Conservation (phyloP, 2,113 vertebrate genomes). For the human region GRCh38 chr16:73538001-73538500, state of each 20-base stretch:
- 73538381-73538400: not conserved
- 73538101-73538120: rapidly evolving
- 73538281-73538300: not conserved
- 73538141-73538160: not conserved
- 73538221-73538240: not conserved
- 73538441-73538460: not conserved
- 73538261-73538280: not conserved
- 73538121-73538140: not conserved
- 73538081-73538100: not conserved
- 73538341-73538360: not conserved
- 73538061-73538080: not conserved
- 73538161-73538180: not conserved
- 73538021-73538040: not conserved
- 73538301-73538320: not conserved
- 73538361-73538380: not conserved
- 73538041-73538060: not conserved
- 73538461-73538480: not conserved
- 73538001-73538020: not conserved
- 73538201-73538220: not conserved
- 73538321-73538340: not conserved
- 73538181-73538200: not conserved
- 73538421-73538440: not conserved
- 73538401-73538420: not conserved
- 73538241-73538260: not conserved
- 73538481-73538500: not conserved